A percentile compares a stretch with the other conserved stretches of the same genome.
Evolutionary conservation across 2,888 invertebrate species (phyloP).

Genomic region (Desoria tigrina): DNA sequence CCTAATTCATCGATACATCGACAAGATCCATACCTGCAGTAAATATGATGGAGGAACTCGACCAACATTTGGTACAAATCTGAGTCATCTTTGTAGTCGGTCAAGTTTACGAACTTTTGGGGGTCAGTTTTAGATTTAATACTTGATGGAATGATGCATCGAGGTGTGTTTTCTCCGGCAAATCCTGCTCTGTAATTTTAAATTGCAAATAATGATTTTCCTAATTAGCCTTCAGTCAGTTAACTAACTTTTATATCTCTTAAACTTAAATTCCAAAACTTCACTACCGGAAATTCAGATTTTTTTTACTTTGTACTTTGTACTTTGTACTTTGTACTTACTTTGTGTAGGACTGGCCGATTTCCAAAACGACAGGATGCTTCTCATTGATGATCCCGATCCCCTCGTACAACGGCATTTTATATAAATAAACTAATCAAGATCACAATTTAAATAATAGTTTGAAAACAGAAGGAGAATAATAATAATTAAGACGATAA

Average conservation of each 20-base stretch:
- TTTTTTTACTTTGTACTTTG: too few relatives aligned
- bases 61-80: constrained; percentile 83
- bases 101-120: constrained; percentile 63
- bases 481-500: neutral
- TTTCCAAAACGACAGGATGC: constrained; percentile 83
- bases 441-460: neutral
- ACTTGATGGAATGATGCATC: constrained; percentile 81
- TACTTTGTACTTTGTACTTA: constrained; percentile 58
- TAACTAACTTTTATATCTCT: too few relatives aligned
- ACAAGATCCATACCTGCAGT: constrained; percentile 92
- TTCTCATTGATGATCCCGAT: constrained; percentile 79
- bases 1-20: too few relatives aligned
- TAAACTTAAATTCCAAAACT: too few relatives aligned
- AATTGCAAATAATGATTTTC: too few relatives aligned
- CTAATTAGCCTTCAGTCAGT: too few relatives aligned
- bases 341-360: constrained; percentile 91
- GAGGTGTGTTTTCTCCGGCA: constrained; percentile 82
- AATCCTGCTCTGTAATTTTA: constrained; percentile 76
- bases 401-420: constrained; percentile 71
- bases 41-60: constrained; percentile 82
- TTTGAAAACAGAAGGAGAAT: neutral
- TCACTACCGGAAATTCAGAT: constrained; percentile 31
- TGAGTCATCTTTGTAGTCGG: constrained; percentile 66
- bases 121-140: constrained; percentile 67
- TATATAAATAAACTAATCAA: too few relatives aligned